Percentiles rank a stretch among this genome's conserved stretches.
Evolutionary conservation across 2,113 vertebrate species (phyloP).

Genomic region (Conger conger): DNA sequence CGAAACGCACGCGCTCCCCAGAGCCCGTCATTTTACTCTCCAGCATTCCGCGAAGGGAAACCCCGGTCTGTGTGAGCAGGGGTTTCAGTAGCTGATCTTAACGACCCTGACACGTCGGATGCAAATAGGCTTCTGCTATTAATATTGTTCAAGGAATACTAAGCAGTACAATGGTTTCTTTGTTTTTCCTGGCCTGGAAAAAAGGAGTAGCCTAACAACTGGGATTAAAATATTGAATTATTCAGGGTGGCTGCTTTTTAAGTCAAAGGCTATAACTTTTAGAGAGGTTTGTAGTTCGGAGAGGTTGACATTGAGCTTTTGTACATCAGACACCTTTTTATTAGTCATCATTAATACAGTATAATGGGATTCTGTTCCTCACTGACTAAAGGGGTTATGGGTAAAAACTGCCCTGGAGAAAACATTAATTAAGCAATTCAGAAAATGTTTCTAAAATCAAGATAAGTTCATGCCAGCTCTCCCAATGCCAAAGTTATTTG

Average conservation of each 20-base stretch:
- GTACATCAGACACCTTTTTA: neutral
- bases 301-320: neutral
- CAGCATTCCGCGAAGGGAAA: neutral
- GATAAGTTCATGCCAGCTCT: neutral
- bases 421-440: neutral
- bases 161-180: neutral
- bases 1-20: neutral
- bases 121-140: slow-evolving; percentile 30
- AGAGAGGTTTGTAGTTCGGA: neutral
- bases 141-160: slow-evolving; percentile 64
- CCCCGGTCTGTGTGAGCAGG: neutral
- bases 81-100: neutral
- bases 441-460: neutral
- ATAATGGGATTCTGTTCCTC: neutral
- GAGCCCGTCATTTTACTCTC: neutral
- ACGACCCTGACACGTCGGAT: neutral
- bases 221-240: neutral
- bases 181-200: neutral
- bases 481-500: neutral
- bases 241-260: slow-evolving; percentile 43
- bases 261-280: neutral
- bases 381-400: neutral
- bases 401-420: neutral
- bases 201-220: neutral
- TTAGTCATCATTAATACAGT: neutral